Base-by-base conservation (phyloP, 1,140 invertebrate genomes). In the Hyles vespertilio region DNA sequence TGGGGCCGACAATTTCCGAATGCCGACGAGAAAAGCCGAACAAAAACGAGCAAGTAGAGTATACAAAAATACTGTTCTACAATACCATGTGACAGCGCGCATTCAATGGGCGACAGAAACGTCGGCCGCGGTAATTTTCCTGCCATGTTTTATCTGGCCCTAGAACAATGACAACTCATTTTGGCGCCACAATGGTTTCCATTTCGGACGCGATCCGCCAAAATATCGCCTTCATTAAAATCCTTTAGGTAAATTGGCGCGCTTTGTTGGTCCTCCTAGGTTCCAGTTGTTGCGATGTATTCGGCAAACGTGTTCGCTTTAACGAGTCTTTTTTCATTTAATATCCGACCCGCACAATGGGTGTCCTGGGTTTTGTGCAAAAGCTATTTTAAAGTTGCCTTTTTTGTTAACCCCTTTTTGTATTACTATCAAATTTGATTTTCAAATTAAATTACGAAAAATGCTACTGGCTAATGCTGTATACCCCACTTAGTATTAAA, bases 221-320 rank as follows among this genome's bases (percentile, higher is more conserved):
- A 79, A 81, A 81, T 79, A 77, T 65, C 36, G 59, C 59, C 60
- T 65, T 67, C 72, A 80, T 81, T 84, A 79, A 79, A 79, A 79
- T 69, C 64, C 65, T 74, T 67, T 71, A 65, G 55, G 63, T 36
- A 54, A 59, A 61, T 65, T 58, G 56, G 55, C 51, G 46, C 44
- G 54, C 52, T 55, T 60, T 44, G 56, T 57, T 57, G 33, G 3
- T 5, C 36, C 22, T 22, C 22, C 36, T 40, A 40, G 36, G 8
- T 8, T 40, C 36, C 36, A 5, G 36, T 40, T 5, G 4, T 40
- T 40, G 36, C 36, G 8, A 40, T 40, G 5, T 22, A 22, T 22
- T 22, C 22, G 22, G 22, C 22, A 22, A 22, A 22, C 22, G 22
- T 22, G 22, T 22, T 40, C 8, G 36, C 8, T 40, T 40, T 40